Base-by-base conservation (phyloP, 1,140 invertebrate genomes). In the Saccostrea echinata region DNA sequence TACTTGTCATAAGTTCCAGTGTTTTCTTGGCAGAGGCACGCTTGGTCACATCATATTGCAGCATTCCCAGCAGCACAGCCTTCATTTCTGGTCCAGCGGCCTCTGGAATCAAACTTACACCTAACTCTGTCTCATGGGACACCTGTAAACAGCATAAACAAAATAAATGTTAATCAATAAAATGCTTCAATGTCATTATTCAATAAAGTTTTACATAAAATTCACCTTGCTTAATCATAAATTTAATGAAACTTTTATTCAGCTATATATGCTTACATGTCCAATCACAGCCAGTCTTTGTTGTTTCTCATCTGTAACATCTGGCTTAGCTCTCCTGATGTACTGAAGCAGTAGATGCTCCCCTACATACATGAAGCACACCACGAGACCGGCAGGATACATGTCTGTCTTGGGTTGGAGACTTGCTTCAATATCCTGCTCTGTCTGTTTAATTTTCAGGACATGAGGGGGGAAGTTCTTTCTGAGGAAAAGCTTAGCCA, bases 361-460 rank as follows among this genome's bases (percentile, higher is more conserved):
- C 13, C 68, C 68, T 0, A 13, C 12, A 3, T 30, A 76, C 68
- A 76, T 76, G 16, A 76, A 76, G 27, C 24, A 0, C 68, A 76
- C 27, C 68, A 76, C 68, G 11, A 76, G 12, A 4, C 68, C 68
- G 1, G 68, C 68, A 33, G 68, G 30, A 18, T 33, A 76, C 68
- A 76, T 76, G 68, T 76, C 68, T 18, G 68, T 76, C 68, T 76
- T 76, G 2, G 68, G 27, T 16, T 76, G 68, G 24, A 76, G 68
- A 18, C 11, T 76, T 13, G 0, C 1, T 13, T 76, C 68, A 33
- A 76, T 76, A 33, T 76, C 68, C 16, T 76, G 68, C 18, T 76
- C 68, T 3, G 68, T 16, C 68, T 30, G 24, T 30, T 16, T 16
- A 76, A 76, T 76, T 18, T 11, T 33, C 24, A 76, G 68, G 0